Evolutionary conservation across 2,113 vertebrate genomes (phyloP).

Genomic region (Hepsetus odoe): DNA sequence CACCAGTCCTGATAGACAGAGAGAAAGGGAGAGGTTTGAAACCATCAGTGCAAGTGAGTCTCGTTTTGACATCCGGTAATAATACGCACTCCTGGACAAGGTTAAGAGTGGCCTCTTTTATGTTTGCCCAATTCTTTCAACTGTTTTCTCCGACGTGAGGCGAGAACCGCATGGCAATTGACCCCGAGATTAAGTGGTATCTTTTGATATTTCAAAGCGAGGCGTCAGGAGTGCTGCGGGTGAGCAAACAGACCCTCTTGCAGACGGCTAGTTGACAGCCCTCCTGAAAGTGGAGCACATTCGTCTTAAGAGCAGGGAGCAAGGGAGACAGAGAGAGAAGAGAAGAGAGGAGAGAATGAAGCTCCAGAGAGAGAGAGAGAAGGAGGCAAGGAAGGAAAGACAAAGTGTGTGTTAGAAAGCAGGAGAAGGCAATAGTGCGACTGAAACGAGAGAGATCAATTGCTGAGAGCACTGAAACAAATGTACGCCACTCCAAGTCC

Average conservation of each 20-base stretch:
- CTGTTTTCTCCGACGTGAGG: conserved; percentile 14
- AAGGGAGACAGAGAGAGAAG: background rate
- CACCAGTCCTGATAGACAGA: conserved; percentile 33
- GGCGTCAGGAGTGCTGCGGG: conserved; percentile 10
- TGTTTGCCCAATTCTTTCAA: background rate
- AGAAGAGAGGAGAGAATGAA: background rate
- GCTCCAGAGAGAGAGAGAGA: conserved; percentile 3
- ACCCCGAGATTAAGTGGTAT: conserved; percentile 27
- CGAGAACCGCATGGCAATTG: background rate
- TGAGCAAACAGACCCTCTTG: conserved; percentile 42
- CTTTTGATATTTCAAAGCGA: conserved; percentile 38
- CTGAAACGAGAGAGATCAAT: conserved; percentile 30
- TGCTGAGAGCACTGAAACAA: conserved; percentile 43
- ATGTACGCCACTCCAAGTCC: conserved; percentile 39
- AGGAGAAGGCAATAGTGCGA: background rate
- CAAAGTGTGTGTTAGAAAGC: background rate
- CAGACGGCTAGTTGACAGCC: conserved; percentile 34
- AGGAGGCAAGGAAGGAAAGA: background rate
- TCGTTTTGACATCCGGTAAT: background rate
- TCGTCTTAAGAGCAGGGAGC: conserved; percentile 29
- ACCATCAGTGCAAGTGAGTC: background rate
- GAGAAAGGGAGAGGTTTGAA: conserved; percentile 3
- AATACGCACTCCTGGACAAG: background rate
- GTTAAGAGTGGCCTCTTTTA: background rate
- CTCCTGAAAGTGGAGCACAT: conserved; percentile 41